Evolutionary conservation across 2,888 invertebrate genomes (phyloP), one percentile per base, ranked within the genome.

Genomic region (Neelides folsomi): DNA sequence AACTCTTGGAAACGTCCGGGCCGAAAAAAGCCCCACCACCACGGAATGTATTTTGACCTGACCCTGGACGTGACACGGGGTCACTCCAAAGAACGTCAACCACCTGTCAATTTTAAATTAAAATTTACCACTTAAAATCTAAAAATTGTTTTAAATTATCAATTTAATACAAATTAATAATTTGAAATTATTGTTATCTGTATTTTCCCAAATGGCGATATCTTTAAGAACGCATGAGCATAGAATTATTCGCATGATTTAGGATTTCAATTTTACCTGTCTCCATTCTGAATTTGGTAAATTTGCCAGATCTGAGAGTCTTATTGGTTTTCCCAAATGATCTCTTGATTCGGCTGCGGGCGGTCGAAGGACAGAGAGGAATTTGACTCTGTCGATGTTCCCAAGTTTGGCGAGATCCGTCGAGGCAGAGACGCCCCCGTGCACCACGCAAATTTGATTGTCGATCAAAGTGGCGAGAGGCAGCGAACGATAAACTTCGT

Each of bases 21-120:
- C 93, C 93, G 69, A 90, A 93, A 72, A 90, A 92, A 2, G 86
- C 85, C 2, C 93, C 93, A 3, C 92, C 93, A 0, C 93, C 93
- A 13, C 90, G 77, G 53, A 88, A 75, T 7, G 80, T 80, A 67
- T 89, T 89, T 1, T 87, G 86, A 57, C 81, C 78, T 67, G 87
- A 87, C 1, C 88, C 87, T 8, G 80, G 78, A 1, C 75, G 77
- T 50, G 79, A 77, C 69, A 84, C 84, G 0, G 93, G 93, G 72
- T 93, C 93, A 64, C 89, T 89, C 93, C 93, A 93, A 62, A 93
- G 75, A 36, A 92, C 79, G 70, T 93, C 93, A 67, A 92, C 82
- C n/a, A 93, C 81, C 87, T 89, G 66, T 5, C 39, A 39, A 39
- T 15, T 39, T 13, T 39, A 39, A 39, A 5, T 39, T 15, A n/a